These are phyloP conservation scores for Creontiades dilutus DNA, from an alignment of 2,888 invertebrate genomes.

Conservation along the genomic window DNA sequence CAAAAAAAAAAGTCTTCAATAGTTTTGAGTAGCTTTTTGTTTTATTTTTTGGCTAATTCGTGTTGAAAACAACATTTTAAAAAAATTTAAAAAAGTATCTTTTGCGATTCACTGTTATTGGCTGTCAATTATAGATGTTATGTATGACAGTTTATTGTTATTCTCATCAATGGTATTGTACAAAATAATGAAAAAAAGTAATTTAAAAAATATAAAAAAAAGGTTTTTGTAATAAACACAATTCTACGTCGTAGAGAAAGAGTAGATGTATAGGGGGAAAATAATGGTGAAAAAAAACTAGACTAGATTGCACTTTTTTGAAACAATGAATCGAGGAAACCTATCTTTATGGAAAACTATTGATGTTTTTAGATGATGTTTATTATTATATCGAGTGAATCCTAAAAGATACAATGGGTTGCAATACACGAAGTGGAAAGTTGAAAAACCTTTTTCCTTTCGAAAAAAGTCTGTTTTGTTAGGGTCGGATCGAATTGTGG, in stretches of 20 bases:
- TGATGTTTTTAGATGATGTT: constrained; percentile 61
- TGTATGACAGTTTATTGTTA: constrained; percentile 70
- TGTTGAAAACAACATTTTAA: constrained; percentile 53
- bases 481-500: background rate
- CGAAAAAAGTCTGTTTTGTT: background rate
- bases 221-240: constrained; percentile 62
- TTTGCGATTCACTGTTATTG: constrained; percentile 73
- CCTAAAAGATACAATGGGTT: constrained; percentile 74
- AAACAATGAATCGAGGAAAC: background rate
- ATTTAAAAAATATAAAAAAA: constrained; percentile 10
- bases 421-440: constrained; percentile 68
- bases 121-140: constrained; percentile 72
- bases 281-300: constrained; percentile 67
- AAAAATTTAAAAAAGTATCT: constrained; percentile 62
- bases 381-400: constrained; percentile 70
- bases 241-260: constrained; percentile 65
- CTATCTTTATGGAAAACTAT: constrained; percentile 46
- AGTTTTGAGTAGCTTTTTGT: constrained; percentile 71
- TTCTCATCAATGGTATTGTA: constrained; percentile 24
- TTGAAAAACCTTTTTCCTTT: constrained; percentile 1
- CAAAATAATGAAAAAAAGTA: constrained; percentile 33
- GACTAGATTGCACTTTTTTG: constrained; percentile 66
- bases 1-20: constrained; percentile 70
- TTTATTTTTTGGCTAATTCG: constrained; percentile 69
- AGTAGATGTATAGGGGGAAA: constrained; percentile 53